Evolutionary conservation across 1,140 invertebrate species (phyloP).

Genomic region (Meloidogyne chitwoodi): DNA sequence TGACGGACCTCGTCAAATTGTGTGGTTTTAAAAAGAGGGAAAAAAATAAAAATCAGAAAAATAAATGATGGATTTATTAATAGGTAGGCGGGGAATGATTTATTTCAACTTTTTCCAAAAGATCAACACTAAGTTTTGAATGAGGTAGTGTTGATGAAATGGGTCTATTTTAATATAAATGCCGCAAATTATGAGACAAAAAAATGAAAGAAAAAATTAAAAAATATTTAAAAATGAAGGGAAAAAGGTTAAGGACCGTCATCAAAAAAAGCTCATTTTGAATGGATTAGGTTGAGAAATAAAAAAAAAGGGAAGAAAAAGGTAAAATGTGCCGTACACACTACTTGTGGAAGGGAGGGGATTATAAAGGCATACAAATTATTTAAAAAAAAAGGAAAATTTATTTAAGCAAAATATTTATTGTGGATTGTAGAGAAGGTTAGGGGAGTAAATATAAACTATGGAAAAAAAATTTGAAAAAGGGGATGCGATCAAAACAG

Average conservation of each 20-base stretch:
- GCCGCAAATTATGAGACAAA: background rate
- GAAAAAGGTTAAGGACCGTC: background rate
- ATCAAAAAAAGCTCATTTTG: background rate
- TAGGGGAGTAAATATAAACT: too few species aligned
- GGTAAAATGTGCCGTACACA: too few species aligned
- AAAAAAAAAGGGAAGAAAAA: background rate
- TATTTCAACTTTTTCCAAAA: background rate
- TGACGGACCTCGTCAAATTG: background rate
- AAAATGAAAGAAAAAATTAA: background rate
- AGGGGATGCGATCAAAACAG: too few species aligned
- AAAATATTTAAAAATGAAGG: background rate
- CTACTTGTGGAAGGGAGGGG: too few species aligned
- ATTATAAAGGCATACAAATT: too few species aligned
- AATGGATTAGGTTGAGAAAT: background rate
- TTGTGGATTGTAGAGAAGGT: too few species aligned
- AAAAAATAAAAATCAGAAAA: background rate
- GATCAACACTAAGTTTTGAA: background rate
- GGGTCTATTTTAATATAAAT: background rate
- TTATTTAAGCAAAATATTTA: too few species aligned
- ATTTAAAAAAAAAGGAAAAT: too few species aligned
- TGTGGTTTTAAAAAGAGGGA: background rate
- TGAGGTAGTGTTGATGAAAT: background rate
- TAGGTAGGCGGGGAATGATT: background rate
- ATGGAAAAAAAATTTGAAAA: too few species aligned
- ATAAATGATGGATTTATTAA: background rate